Percentiles rank a stretch among this genome's conserved stretches.
These are phyloP conservation scores for Indri indri DNA, from an alignment of 2,113 vertebrate genomes.

Conservation along the genomic window DNA sequence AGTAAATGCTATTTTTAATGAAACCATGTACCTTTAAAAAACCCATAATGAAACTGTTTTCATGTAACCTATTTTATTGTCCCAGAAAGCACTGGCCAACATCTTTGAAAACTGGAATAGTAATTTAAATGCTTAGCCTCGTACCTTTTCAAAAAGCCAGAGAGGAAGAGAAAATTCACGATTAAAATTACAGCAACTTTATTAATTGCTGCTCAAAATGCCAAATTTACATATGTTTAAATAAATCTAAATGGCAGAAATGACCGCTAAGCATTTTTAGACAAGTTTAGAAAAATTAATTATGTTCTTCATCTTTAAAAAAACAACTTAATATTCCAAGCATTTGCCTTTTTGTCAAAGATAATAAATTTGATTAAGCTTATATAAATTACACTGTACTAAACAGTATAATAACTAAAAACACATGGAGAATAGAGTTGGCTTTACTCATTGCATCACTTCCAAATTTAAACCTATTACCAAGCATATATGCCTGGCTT, in stretches of 20 bases:
- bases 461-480: constrained; percentile 69
- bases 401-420: constrained; percentile 81
- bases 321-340: constrained; percentile 82
- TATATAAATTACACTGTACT: constrained; percentile 83
- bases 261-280: constrained; percentile 85
- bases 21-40: constrained; percentile 72
- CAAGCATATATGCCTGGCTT: constrained; percentile 42
- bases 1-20: constrained; percentile 67
- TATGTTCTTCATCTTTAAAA: constrained; percentile 76
- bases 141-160: constrained; percentile 70
- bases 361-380: constrained; percentile 86
- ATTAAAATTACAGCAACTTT: constrained; percentile 81
- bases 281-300: constrained; percentile 82
- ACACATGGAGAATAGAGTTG: constrained; percentile 74
- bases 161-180: constrained; percentile 74
- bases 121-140: constrained; percentile 77
- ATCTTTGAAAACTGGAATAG: constrained; percentile 79
- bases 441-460: constrained; percentile 60
- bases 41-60: constrained; percentile 80
- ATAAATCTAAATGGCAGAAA: constrained; percentile 82
- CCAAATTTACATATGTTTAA: constrained; percentile 85
- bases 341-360: constrained; percentile 83
- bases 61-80: constrained; percentile 77
- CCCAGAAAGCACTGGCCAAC: constrained; percentile 75
- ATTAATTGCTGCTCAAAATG: constrained; percentile 84